Conservation (phyloP, 2,797 vertebrate genomes). For the Gambelia wislizenii region DNA sequence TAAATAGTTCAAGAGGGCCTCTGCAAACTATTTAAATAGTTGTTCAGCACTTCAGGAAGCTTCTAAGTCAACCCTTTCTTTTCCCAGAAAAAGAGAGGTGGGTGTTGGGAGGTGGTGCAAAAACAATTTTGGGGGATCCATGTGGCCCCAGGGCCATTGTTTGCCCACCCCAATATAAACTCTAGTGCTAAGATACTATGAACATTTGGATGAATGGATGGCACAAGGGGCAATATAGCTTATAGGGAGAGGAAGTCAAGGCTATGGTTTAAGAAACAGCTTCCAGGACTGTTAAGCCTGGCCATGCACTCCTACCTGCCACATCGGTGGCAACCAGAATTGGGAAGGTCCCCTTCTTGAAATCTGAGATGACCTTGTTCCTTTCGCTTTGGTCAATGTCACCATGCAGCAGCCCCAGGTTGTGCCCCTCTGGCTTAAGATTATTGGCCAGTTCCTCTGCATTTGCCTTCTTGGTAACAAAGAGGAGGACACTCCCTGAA, state of each 20-base stretch:
- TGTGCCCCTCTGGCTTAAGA: conserved; percentile 93
- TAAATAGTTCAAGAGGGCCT: no score
- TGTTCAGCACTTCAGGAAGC: no score
- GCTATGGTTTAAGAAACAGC: not conserved
- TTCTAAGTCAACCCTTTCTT: no score
- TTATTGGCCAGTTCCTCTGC: conserved; percentile 94
- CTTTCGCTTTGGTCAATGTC: conserved; percentile 99
- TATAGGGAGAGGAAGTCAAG: not conserved
- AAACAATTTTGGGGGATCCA: no score
- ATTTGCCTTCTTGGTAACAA: conserved; percentile 97
- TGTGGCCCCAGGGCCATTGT: no score
- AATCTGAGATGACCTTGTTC: conserved; percentile 98
- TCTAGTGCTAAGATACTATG: no score
- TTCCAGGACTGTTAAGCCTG: not conserved
- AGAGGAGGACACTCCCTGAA: conserved; percentile 93
- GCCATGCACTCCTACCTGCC: conserved; percentile 83
- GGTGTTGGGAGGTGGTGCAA: no score
- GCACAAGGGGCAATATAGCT: not conserved
- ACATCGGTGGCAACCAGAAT: conserved; percentile 97
- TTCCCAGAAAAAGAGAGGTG: no score
- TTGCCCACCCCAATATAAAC: no score
- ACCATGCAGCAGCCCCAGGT: conserved; percentile 94
- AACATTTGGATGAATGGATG: not conserved
- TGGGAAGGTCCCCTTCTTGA: conserved; percentile 94
- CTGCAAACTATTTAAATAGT: no score